Percentiles rank a stretch among this genome's conserved stretches.
These are phyloP conservation scores for Stegastes partitus DNA, from an alignment of 2,113 vertebrate species.

Conservation along the genomic window DNA sequence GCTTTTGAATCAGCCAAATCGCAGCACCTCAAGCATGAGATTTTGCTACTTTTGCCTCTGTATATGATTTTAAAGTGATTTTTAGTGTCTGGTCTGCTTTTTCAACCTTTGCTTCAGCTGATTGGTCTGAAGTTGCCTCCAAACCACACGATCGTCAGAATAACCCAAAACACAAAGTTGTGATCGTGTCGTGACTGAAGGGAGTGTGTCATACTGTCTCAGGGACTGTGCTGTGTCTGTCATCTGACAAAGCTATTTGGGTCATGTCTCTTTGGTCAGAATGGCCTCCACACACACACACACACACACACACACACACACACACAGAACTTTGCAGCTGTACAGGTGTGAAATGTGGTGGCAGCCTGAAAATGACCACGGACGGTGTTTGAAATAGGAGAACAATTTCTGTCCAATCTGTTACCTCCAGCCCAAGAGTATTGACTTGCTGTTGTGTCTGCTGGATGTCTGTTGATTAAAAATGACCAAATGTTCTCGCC, in stretches of 20 bases:
- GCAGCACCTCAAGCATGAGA: background rate
- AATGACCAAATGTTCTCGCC: constrained; percentile 1
- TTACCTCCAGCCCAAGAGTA: background rate
- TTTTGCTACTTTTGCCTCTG: background rate
- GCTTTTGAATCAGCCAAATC: background rate
- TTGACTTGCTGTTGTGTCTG: constrained; percentile 14
- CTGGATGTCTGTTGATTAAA: background rate
- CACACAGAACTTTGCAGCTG: background rate
- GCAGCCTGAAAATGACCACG: constrained; percentile 52
- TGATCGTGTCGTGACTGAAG: background rate
- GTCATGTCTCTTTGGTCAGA: constrained; percentile 41
- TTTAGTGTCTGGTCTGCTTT: background rate
- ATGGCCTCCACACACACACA: background rate
- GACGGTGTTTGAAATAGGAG: constrained; percentile 14
- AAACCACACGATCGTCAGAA: background rate
- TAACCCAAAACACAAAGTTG: background rate
- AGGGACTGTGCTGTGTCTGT: background rate
- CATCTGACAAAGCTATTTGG: constrained; percentile 33
- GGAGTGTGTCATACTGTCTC: constrained; percentile 1
- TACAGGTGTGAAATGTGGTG: constrained; percentile 65
- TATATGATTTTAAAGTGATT: background rate
- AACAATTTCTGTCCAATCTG: constrained; percentile 22
- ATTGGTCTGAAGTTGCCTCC: background rate
- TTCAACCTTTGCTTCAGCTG: background rate
- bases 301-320: background rate